These are phyloP conservation scores for Eleginops maclovinus DNA, from an alignment of 2,113 vertebrate genomes.

Conservation along the genomic window DNA sequence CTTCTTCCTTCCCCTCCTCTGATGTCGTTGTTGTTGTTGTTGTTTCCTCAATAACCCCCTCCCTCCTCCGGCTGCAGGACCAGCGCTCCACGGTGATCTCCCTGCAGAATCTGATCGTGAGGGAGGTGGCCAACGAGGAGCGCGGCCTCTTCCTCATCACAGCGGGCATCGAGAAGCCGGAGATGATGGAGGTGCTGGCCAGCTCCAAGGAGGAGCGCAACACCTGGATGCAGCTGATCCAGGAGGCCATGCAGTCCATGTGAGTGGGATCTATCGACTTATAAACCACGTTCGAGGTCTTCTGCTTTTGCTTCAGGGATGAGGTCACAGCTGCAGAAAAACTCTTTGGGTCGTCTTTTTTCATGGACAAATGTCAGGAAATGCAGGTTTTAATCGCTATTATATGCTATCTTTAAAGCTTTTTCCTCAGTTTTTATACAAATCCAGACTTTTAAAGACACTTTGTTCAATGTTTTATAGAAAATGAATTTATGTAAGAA, in stretches of 20 bases:
- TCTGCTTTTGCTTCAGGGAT: too few species aligned
- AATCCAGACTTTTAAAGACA: too few species aligned
- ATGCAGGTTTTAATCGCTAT: too few species aligned
- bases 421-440: too few species aligned
- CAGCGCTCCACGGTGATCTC: constrained; percentile 96
- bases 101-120: constrained; percentile 96
- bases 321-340: too few species aligned
- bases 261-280: constrained; percentile 72
- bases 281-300: too few species aligned
- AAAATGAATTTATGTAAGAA: too few species aligned
- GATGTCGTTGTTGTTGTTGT: too few species aligned
- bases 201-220: constrained; percentile 94
- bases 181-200: constrained; percentile 96
- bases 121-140: constrained; percentile 98
- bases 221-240: constrained; percentile 93
- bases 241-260: constrained; percentile 92
- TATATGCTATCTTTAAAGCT: too few species aligned
- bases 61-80: constrained; percentile 83
- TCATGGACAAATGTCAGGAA: accelerated
- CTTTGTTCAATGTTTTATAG: too few species aligned
- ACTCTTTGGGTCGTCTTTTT: too few species aligned
- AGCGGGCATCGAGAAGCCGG: constrained; percentile 88
- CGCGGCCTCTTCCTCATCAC: constrained; percentile 97
- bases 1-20: constrained; percentile 40
- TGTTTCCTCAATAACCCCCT: constrained; percentile 32